Conservation (phyloP, 2,113 vertebrate genomes). For the Channa maculata region DNA sequence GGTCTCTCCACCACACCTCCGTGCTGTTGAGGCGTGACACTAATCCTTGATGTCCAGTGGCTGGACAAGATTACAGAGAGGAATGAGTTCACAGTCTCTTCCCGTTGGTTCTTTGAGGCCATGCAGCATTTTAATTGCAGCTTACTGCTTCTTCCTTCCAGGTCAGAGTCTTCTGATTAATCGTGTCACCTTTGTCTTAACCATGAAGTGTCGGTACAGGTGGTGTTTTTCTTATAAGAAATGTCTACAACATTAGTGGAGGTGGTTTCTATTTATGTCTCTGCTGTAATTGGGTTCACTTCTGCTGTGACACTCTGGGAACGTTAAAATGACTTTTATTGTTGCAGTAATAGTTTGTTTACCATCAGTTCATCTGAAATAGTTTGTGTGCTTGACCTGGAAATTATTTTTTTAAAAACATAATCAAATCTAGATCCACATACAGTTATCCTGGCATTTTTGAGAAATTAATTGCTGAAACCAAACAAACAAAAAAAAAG, state of each 20-base stretch:
- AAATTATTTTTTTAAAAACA: too few relatives aligned
- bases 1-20: neutral
- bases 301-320: neutral
- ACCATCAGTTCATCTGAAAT: too few relatives aligned
- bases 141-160: conserved; percentile 18
- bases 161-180: conserved; percentile 43
- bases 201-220: conserved; percentile 39
- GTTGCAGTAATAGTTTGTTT: too few relatives aligned
- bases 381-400: too few relatives aligned
- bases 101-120: conserved; percentile 9
- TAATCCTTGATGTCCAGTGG: neutral
- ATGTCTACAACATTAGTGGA: conserved; percentile 4
- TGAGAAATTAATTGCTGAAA: too few relatives aligned
- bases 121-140: conserved; percentile 10
- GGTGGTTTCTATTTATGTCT: conserved; percentile 49
- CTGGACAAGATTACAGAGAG: neutral
- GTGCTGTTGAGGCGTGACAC: too few relatives aligned
- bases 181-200: conserved; percentile 40
- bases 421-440: too few relatives aligned
- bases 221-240: neutral
- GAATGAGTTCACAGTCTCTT: neutral
- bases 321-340: too few relatives aligned
- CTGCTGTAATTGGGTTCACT: conserved; percentile 47
- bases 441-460: too few relatives aligned
- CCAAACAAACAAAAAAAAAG: too few relatives aligned